Evolutionary conservation across 2,113 vertebrate genomes (phyloP), one percentile per base, ranked within the genome.

Genomic region (Manacus vitellinus): DNA sequence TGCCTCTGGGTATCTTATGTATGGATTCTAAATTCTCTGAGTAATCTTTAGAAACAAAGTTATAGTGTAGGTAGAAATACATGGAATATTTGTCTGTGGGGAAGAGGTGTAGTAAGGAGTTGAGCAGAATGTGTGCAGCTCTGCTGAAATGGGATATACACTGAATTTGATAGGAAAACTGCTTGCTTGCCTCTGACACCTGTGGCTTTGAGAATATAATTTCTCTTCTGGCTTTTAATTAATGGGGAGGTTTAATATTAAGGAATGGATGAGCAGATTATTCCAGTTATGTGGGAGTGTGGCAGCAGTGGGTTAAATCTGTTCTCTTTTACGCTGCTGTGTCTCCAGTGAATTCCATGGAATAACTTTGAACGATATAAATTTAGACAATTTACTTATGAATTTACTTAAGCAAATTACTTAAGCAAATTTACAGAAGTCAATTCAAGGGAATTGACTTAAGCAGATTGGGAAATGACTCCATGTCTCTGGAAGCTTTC

Each of bases 231-330:
- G 20, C 16, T 80, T 58, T 58, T 67, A 49, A 33, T 61, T 43
- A 15, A 19, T 2, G 2, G 10, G 2, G 21, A 2, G 17, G 9
- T 63, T 58, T 41, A 6, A 6, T 31, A 4, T 3, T 8, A 13
- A 31, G 59, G 33, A 30, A 17, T 22, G 37, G 46, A 20, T 62
- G 21, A 22, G 17, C 1, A 7, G 16, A 15, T 39, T 4, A 21
- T 84, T 65, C 24, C 14, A 43, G 35, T 18, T 31, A 21, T 20
- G 18, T 12, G 2, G 22, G 49, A 58, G 24, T 7, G 37, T n/a
- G 73, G 28, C 49, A 33, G n/a, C n/a, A 4, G 43, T 20, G 68
- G 52, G 59, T 55, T 43, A 72, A 18, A 37, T 22, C 44, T 47
- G 3, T 66, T 78, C 51, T 70, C 27, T 16, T 28, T 41, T 3